These are phyloP conservation scores for Rhizomys pruinosus DNA, from an alignment of 2,113 vertebrate species.

Conservation along the genomic window DNA sequence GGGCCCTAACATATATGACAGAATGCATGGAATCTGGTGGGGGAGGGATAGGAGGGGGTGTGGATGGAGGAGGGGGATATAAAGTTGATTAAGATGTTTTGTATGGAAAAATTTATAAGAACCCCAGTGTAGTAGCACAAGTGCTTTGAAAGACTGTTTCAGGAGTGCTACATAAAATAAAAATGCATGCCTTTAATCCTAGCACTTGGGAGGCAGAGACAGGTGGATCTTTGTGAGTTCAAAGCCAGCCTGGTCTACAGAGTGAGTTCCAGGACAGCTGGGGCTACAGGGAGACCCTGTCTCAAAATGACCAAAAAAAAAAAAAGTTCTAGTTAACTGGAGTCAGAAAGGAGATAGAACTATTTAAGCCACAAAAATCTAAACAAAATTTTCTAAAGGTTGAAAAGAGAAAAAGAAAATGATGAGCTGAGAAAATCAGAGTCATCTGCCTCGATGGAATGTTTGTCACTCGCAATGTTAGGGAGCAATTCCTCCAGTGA, in stretches of 20 bases:
- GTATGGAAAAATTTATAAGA: neutral
- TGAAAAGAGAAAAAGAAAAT: neutral
- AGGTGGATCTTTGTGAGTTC: no score
- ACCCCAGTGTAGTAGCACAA: neutral
- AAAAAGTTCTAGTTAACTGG: neutral
- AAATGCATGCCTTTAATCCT: no score
- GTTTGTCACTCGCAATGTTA: neutral
- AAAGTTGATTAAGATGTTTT: no score
- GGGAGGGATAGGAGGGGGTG: no score
- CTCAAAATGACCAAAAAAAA: no score
- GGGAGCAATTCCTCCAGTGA: neutral
- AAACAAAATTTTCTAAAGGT: neutral
- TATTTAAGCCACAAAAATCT: neutral
- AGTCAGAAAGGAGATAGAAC: neutral
- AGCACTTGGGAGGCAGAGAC: no score
- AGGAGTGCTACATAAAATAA: neutral
- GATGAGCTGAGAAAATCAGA: neutral
- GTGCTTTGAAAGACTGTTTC: neutral
- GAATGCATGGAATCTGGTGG: no score
- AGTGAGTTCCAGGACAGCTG: no score
- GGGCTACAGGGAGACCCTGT: no score
- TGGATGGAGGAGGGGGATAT: no score
- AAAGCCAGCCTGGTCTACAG: no score
- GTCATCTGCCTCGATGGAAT: neutral
- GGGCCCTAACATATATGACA: no score